phyloP scores from a whole-genome alignment of 2,888 invertebrate species.

The Nemotelus pantherinus region DNA sequence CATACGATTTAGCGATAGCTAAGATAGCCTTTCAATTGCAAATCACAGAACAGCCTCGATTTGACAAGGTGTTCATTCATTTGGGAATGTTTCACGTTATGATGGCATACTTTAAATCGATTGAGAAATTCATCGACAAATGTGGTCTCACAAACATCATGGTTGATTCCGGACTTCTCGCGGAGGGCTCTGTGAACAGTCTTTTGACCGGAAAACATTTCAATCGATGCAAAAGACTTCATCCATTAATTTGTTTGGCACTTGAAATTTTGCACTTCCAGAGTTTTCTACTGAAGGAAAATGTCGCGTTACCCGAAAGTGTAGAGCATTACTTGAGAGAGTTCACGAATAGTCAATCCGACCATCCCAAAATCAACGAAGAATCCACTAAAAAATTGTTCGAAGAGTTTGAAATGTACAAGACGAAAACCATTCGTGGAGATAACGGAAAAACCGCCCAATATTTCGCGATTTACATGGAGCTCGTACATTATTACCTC shows the following conservation, averaged over 20 bases:
- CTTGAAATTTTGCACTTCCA: neutral
- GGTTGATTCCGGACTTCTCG: neutral
- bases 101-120: neutral
- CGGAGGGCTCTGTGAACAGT: neutral
- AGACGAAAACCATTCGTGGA: conserved; percentile 48
- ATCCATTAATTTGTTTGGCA: neutral
- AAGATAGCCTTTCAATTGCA: conserved; percentile 46
- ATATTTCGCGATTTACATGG: neutral
- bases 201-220: neutral
- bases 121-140: neutral
- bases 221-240: neutral
- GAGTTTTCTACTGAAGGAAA: neutral
- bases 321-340: too few relatives aligned
- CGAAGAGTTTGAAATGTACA: neutral
- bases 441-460: neutral
- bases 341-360: too few relatives aligned
- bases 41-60: neutral
- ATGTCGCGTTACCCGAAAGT: neutral
- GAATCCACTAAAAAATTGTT: neutral
- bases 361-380: neutral
- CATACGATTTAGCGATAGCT: conserved; percentile 59
- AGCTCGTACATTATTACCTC: neutral
- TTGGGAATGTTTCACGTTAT: neutral
- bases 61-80: neutral
- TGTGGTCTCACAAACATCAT: neutral